Percentiles rank a stretch among this genome's conserved stretches.
phyloP scores from a whole-genome alignment of 2,797 vertebrate species.

The Fistularia commersonii region DNA sequence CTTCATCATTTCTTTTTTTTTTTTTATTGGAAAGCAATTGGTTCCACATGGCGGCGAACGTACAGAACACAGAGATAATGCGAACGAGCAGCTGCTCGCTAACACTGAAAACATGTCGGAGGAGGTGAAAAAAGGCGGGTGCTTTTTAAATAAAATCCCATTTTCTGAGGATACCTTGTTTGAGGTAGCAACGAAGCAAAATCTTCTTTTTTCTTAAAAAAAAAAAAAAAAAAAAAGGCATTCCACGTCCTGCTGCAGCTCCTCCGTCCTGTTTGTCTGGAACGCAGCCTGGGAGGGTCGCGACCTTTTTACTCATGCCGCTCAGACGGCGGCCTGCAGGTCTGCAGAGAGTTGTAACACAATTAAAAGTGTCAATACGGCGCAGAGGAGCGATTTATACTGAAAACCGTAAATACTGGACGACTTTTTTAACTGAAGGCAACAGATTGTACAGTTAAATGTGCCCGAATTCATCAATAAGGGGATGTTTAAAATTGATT shows the following conservation, averaged over 20 bases:
- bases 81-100: conserved; percentile 36
- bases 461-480: too few relatives aligned
- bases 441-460: too few relatives aligned
- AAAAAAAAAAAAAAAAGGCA: conserved; percentile 46
- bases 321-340: conserved; percentile 40
- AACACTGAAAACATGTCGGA: conserved; percentile 46
- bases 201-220: conserved; percentile 16
- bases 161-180: too few relatives aligned
- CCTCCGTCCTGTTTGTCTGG: conserved; percentile 60
- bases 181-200: not conserved
- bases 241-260: conserved; percentile 45
- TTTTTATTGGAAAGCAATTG: conserved; percentile 55
- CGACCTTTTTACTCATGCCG: conserved; percentile 46
- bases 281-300: conserved; percentile 44
- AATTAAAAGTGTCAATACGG: conserved; percentile 1
- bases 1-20: conserved; percentile 46
- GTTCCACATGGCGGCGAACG: conserved; percentile 49
- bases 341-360: conserved; percentile 4
- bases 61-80: conserved; percentile 37
- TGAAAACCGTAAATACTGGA: not conserved
- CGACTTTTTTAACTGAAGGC: too few relatives aligned
- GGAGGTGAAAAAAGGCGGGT: conserved; percentile 13
- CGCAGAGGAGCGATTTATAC: not conserved
- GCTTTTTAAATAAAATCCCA: not conserved
- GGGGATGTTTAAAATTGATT: too few relatives aligned